A percentile compares a stretch with the other conserved stretches of the same genome.
These are phyloP conservation scores for Antennarius striatus DNA, from an alignment of 2,113 vertebrate genomes.

Conservation along the genomic window DNA sequence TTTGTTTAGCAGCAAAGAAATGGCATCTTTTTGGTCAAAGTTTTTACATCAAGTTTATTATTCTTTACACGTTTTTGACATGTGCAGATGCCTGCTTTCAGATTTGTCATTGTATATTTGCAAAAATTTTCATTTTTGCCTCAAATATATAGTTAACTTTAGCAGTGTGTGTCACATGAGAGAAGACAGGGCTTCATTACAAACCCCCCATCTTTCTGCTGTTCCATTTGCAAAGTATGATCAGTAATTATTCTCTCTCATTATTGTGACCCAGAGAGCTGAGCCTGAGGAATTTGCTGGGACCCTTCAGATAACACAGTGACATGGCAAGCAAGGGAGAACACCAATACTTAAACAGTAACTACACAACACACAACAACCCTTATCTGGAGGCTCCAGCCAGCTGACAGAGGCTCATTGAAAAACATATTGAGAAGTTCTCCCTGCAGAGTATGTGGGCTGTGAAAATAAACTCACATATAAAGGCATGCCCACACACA, in stretches of 20 bases:
- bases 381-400: conserved; percentile 71
- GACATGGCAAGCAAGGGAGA: conserved; percentile 53
- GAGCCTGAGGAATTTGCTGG: conserved; percentile 64
- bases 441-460: conserved; percentile 32
- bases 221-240: conserved; percentile 72
- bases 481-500: conserved; percentile 11
- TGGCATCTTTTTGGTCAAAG: not conserved
- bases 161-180: not conserved
- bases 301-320: conserved; percentile 70
- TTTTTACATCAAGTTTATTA: too few relatives aligned
- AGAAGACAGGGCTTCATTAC: conserved; percentile 31
- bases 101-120: too few relatives aligned
- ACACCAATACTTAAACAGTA: conserved; percentile 63
- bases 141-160: not conserved
- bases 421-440: conserved; percentile 51
- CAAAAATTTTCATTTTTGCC: not conserved
- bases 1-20: not conserved
- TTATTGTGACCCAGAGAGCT: conserved; percentile 70
- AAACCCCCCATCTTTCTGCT: conserved; percentile 39
- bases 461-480: conserved; percentile 43
- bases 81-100: too few relatives aligned
- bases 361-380: conserved; percentile 67
- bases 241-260: conserved; percentile 78
- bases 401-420: conserved; percentile 55
- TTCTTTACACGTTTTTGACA: too few relatives aligned